A percentile compares a stretch with the other conserved stretches of the same genome.
Conservation (phyloP, 2,888 invertebrate species). For the Loripinus fragilis region DNA sequence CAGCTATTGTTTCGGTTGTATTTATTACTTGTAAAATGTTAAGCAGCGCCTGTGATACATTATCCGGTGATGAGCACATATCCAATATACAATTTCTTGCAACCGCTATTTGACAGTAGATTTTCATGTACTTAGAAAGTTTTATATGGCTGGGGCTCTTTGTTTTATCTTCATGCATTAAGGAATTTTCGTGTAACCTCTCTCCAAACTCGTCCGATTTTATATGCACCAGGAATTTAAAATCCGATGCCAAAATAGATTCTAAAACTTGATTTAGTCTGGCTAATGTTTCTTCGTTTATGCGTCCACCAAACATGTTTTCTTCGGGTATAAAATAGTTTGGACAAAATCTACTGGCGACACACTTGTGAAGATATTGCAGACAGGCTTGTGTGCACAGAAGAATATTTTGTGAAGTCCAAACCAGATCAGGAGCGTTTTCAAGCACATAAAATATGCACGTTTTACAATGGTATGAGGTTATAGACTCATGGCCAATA, state of each 20-base stretch:
- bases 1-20: background rate
- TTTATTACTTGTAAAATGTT: background rate
- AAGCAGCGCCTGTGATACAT: background rate
- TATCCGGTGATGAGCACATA: background rate
- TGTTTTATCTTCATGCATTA: background rate
- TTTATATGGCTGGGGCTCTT: background rate
- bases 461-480: conserved; percentile 17
- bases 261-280: background rate
- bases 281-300: background rate
- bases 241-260: background rate
- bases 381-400: background rate
- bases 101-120: background rate
- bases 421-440: background rate
- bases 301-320: conserved; percentile 16
- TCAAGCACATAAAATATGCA: conserved; percentile 15
- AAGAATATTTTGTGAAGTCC: conserved; percentile 11
- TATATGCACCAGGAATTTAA: background rate
- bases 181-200: background rate
- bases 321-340: conserved; percentile 22
- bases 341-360: background rate
- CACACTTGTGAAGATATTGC: background rate
- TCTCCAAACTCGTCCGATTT: background rate
- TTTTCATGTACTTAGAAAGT: background rate
- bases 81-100: background rate
- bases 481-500: background rate